A percentile compares a stretch with the other conserved stretches of the same genome.
Evolutionary conservation across 2,113 vertebrate genomes (phyloP).

Genomic region (Oreochromis aureus): DNA sequence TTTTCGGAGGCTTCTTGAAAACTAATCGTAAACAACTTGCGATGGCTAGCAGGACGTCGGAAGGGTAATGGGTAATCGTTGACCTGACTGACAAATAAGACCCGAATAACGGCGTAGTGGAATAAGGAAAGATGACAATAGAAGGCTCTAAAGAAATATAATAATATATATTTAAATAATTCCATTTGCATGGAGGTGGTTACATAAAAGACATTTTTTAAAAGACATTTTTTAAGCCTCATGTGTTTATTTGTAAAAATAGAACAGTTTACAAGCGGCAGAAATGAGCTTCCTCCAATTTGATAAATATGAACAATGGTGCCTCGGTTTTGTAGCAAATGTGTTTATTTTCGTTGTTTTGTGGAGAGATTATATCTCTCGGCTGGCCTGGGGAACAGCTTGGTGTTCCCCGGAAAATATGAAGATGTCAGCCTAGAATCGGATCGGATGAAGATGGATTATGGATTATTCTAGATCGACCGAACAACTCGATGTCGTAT

Average conservation of each 20-base stretch:
- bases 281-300: no score
- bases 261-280: no score
- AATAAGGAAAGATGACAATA: background rate
- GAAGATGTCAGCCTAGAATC: background rate
- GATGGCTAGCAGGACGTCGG: background rate
- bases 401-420: no score
- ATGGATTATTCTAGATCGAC: background rate
- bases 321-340: background rate
- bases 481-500: background rate
- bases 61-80: background rate
- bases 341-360: background rate
- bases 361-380: no score
- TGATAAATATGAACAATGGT: background rate
- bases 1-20: background rate
- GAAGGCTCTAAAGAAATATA: background rate
- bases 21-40: background rate
- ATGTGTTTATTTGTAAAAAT: no score
- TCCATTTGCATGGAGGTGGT: background rate
- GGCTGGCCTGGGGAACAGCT: no score
- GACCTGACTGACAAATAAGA: background rate
- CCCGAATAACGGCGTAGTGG: background rate
- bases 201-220: background rate
- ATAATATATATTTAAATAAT: accelerated
- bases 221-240: background rate
- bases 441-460: no score